These are phyloP conservation scores for Drosophila pallidifrons DNA, from an alignment of 1,140 invertebrate genomes.

Conservation along the genomic window DNA sequence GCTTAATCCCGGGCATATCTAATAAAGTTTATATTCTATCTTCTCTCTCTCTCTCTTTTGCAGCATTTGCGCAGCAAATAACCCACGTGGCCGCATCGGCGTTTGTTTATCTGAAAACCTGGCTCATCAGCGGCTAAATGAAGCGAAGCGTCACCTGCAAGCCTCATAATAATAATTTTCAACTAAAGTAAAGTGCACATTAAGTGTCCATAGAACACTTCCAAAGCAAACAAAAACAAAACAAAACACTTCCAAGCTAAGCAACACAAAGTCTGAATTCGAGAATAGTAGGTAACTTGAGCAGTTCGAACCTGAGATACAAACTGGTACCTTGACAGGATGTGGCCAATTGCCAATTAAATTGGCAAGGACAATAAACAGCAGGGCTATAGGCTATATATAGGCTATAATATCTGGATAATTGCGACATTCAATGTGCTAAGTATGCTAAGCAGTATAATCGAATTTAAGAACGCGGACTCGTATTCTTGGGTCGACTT, in stretches of 20 bases:
- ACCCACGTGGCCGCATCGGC: slow-evolving; percentile 58
- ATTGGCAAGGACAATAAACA: slow-evolving; percentile 47
- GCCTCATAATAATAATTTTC: slow-evolving; percentile 17
- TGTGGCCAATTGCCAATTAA: background rate
- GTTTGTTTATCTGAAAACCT: slow-evolving; percentile 70
- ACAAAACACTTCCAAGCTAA: slow-evolving; percentile 47
- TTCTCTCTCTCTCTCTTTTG: slow-evolving; percentile 52
- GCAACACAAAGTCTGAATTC: slow-evolving; percentile 70
- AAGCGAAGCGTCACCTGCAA: slow-evolving; percentile 5
- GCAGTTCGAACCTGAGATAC: slow-evolving; percentile 35
- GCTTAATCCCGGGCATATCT: slow-evolving; percentile 54
- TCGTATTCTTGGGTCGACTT: slow-evolving; percentile 12
- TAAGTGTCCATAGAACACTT: slow-evolving; percentile 43
- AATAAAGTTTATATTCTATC: slow-evolving; percentile 70
- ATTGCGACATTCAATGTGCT: slow-evolving; percentile 24
- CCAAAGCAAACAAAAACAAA: slow-evolving; percentile 8
- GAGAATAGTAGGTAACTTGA: slow-evolving; percentile 37
- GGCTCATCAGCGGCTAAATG: slow-evolving; percentile 70
- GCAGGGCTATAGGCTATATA: slow-evolving; percentile 24
- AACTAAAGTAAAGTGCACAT: slow-evolving; percentile 28
- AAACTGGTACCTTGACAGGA: slow-evolving; percentile 25
- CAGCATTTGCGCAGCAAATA: slow-evolving; percentile 70
- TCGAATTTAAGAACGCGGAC: slow-evolving; percentile 56
- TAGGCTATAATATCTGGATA: slow-evolving; percentile 29
- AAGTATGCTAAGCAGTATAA: slow-evolving; percentile 21